Conservation (phyloP, 2,888 invertebrate species). For the Acanthosoma haemorrhoidale region DNA sequence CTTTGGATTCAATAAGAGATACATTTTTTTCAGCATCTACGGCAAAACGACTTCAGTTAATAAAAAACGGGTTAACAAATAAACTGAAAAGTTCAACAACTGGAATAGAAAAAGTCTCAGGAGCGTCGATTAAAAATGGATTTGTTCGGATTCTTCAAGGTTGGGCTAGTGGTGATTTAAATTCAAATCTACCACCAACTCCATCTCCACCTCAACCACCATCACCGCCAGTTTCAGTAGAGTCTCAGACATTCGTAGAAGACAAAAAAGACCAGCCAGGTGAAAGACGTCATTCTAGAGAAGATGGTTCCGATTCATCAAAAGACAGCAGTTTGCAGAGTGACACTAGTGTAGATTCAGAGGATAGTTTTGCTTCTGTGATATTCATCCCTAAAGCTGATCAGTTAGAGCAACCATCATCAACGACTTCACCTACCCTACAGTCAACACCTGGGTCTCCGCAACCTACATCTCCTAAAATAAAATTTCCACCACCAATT, state of each 20-base stretch:
- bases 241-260: conserved; percentile 43
- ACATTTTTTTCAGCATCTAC: conserved; percentile 67
- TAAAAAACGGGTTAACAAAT: conserved; percentile 74
- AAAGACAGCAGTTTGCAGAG: conserved; percentile 85
- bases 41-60: conserved; percentile 68
- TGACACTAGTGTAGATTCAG: conserved; percentile 89
- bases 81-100: conserved; percentile 78
- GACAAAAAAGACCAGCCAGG: conserved; percentile 51
- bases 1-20: conserved; percentile 65
- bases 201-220: conserved; percentile 37
- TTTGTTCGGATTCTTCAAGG: conserved; percentile 81
- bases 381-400: conserved; percentile 84
- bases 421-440: conserved; percentile 53
- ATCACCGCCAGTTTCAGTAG: conserved; percentile 34
- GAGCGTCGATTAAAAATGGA: conserved; percentile 61
- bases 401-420: conserved; percentile 47
- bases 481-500: conserved; percentile 41
- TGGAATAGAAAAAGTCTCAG: conserved; percentile 73
- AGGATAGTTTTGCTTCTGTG: conserved; percentile 89
- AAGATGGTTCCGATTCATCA: conserved; percentile 83
- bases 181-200: conserved; percentile 37
- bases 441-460: conserved; percentile 43
- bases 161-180: conserved; percentile 50
- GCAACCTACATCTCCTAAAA: conserved; percentile 42
- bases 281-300: conserved; percentile 72